A percentile compares a stretch with the other conserved stretches of the same genome.
These are phyloP conservation scores for Tamandua tetradactyla DNA, from an alignment of 2,797 vertebrate genomes.

Conservation along the genomic window DNA sequence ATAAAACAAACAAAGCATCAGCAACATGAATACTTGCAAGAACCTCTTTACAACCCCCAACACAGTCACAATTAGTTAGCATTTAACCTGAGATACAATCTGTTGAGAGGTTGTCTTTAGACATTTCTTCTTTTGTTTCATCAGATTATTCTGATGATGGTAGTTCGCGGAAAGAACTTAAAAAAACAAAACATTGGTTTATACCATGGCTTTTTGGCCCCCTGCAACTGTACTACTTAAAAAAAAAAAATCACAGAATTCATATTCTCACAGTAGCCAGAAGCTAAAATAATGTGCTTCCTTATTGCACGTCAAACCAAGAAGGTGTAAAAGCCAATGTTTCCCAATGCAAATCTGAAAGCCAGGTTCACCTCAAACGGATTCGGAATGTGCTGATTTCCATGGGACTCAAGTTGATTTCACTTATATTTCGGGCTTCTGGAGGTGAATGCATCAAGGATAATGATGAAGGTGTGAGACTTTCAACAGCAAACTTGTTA, in stretches of 20 bases:
- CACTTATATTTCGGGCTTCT: constrained; percentile 83
- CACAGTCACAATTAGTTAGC: constrained; percentile 79
- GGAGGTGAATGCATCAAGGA: constrained; percentile 87
- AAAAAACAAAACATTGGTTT: constrained; percentile 68
- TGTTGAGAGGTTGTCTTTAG: constrained; percentile 81
- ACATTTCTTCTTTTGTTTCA: constrained; percentile 73
- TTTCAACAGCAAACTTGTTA: constrained; percentile 85
- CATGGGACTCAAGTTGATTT: constrained; percentile 91
- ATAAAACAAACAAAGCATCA: constrained; percentile 74
- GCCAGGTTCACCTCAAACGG: constrained; percentile 85
- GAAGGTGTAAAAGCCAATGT: constrained; percentile 75
- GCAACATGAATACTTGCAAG: constrained; percentile 74
- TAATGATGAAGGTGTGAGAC: constrained; percentile 86
- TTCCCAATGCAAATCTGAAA: constrained; percentile 71
- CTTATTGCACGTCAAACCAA: constrained; percentile 86
- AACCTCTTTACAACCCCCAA: constrained; percentile 76
- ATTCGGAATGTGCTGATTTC: constrained; percentile 93
- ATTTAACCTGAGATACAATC: constrained; percentile 87
- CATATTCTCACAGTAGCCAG: constrained; percentile 86
- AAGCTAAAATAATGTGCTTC: constrained; percentile 85
- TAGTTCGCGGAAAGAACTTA: constrained; percentile 66
- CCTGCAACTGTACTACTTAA: constrained; percentile 71
- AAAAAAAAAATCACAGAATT: constrained; percentile 78
- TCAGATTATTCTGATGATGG: constrained; percentile 69
- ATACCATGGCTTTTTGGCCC: constrained; percentile 84